Evolutionary conservation across 2,888 invertebrate genomes (phyloP).

Genomic region (Melanostoma mellinum): DNA sequence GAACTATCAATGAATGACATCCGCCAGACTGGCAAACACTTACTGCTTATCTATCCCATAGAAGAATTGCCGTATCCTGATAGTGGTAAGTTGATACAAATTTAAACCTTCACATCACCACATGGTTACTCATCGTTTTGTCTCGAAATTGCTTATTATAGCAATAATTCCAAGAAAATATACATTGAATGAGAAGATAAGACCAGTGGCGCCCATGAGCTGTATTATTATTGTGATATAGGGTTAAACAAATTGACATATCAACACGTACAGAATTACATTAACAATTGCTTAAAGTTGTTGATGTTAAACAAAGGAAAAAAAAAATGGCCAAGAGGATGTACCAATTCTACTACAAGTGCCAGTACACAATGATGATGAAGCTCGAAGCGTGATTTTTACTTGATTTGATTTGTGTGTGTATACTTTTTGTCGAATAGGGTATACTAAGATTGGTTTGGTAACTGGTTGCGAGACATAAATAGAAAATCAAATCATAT

Average conservation of each 20-base stretch:
- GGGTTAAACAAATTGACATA: slow-evolving; percentile 37
- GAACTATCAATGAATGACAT: slow-evolving; percentile 85
- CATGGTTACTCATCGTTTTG: slow-evolving; percentile 33
- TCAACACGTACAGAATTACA: slow-evolving; percentile 49
- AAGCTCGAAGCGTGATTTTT: slow-evolving; percentile 39
- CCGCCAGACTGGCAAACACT: slow-evolving; percentile 83
- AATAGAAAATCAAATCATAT: too few relatives aligned
- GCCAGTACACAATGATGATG: slow-evolving; percentile 10
- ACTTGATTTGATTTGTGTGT: slow-evolving; percentile 16
- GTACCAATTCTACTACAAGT: slow-evolving; percentile 7
- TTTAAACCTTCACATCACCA: neutral
- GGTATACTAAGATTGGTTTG: slow-evolving; percentile 7
- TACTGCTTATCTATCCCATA: slow-evolving; percentile 84
- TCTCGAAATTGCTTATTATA: slow-evolving; percentile 3
- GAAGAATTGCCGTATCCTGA: slow-evolving; percentile 79
- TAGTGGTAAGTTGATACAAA: slow-evolving; percentile 78
- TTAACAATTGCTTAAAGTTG: slow-evolving; percentile 28
- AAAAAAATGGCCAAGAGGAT: slow-evolving; percentile 34
- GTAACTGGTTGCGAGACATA: too few relatives aligned
- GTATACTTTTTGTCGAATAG: neutral
- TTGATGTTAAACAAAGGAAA: slow-evolving; percentile 35
- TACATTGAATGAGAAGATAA: slow-evolving; percentile 10
- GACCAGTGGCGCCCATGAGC: slow-evolving; percentile 45
- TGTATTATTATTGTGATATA: neutral
- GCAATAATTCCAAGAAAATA: slow-evolving; percentile 32